A percentile compares a stretch with the other conserved stretches of the same genome.
Conservation (phyloP, 1,140 invertebrate species). For the Meloidogyne hapla region DNA sequence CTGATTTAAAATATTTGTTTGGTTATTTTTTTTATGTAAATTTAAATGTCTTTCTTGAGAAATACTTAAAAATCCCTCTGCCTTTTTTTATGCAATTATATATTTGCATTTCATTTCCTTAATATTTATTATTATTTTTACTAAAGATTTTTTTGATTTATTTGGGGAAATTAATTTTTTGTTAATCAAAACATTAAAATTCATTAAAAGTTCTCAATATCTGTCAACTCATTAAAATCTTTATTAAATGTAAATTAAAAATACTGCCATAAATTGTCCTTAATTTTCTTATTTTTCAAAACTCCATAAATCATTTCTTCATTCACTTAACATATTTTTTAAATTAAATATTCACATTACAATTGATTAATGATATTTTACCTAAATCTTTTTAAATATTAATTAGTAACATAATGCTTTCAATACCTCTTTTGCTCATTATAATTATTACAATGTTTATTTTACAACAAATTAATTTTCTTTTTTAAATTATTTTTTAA, state of each 20-base stretch:
- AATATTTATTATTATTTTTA: no score
- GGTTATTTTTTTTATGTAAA: no score
- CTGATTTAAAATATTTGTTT: no score
- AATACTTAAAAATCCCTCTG: no score
- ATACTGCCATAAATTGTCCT: neutral
- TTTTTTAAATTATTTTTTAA: neutral
- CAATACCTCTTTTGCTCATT: neutral
- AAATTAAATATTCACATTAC: constrained; percentile 3
- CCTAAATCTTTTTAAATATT: no score
- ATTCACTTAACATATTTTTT: neutral
- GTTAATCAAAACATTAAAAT: no score
- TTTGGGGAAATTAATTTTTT: neutral
- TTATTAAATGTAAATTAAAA: neutral
- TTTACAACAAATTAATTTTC: neutral
- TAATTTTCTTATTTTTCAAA: neutral
- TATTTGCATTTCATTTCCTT: no score
- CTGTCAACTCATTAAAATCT: neutral
- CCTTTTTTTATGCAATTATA: no score
- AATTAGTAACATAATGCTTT: no score
- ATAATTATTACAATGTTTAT: no score
- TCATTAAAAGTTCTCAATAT: neutral
- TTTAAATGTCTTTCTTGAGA: no score
- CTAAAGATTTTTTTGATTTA: neutral
- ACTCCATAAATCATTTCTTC: neutral
- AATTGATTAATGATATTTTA: no score